Conservation (phyloP, 2,113 vertebrate genomes). For the Pluvialis apricaria region DNA sequence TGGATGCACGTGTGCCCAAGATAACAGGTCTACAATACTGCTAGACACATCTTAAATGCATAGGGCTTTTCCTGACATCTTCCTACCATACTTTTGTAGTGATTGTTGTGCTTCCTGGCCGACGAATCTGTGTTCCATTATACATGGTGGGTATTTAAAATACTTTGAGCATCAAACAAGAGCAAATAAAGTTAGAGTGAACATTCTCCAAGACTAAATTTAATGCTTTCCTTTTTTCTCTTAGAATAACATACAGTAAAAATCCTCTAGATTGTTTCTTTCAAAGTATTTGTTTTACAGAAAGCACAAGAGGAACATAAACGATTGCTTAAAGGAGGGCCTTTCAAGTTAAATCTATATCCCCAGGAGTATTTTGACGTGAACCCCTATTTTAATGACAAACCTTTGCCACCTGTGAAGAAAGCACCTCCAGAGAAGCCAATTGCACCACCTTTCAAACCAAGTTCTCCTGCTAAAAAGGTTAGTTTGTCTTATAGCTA, state of each 20-base stretch:
- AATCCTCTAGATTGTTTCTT: background rate
- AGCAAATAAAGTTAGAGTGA: background rate
- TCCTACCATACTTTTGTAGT: background rate
- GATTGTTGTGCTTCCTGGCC: background rate
- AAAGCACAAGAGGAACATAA: slow-evolving; percentile 70
- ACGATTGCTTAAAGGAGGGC: slow-evolving; percentile 74
- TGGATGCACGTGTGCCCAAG: background rate
- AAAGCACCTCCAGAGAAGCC: slow-evolving; percentile 26
- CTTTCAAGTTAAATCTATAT: slow-evolving; percentile 82
- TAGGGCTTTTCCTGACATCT: background rate
- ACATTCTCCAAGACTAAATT: background rate
- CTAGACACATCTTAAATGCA: background rate
- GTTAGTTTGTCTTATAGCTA: slow-evolving; percentile 49
- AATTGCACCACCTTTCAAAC: slow-evolving; percentile 75
- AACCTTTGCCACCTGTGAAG: slow-evolving; percentile 71
- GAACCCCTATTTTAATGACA: slow-evolving; percentile 80
- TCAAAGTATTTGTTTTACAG: slow-evolving; percentile 65
- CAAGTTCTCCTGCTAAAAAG: slow-evolving; percentile 84
- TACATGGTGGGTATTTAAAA: background rate
- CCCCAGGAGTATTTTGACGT: slow-evolving; percentile 83
- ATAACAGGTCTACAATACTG: background rate
- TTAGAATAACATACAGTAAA: background rate
- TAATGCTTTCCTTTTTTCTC: background rate
- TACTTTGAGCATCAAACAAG: background rate
- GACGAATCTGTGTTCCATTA: background rate